A percentile compares a stretch with the other conserved stretches of the same genome.
Evolutionary conservation across 1,140 invertebrate species (phyloP).

Genomic region (Thalassaphorura encarpata): DNA sequence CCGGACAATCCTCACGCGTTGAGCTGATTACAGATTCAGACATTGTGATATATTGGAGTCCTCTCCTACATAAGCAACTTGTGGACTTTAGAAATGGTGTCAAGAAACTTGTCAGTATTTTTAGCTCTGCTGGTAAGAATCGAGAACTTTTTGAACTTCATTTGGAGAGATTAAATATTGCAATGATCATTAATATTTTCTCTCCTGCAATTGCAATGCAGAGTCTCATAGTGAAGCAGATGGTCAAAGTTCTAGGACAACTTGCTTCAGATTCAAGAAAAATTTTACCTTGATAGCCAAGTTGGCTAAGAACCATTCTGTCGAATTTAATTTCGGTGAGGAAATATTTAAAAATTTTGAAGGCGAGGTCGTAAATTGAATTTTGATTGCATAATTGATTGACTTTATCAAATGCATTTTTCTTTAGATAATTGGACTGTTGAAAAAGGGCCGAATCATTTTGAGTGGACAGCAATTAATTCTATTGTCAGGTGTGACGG

Average conservation of each 20-base stretch:
- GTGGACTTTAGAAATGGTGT: constrained; percentile 2
- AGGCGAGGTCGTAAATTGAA: neutral
- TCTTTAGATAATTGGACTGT: constrained; percentile 19
- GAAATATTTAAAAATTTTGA: neutral
- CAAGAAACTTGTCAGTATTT: neutral
- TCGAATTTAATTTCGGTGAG: constrained; percentile 26
- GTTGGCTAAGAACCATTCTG: constrained; percentile 27
- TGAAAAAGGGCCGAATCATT: constrained; percentile 17
- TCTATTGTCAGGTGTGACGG: constrained; percentile 26
- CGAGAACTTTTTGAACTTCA: neutral
- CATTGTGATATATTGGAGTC: constrained; percentile 29
- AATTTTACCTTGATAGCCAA: constrained; percentile 28
- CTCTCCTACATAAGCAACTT: constrained; percentile 26
- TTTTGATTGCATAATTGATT: neutral
- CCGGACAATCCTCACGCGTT: constrained; percentile 1
- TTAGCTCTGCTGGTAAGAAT: neutral
- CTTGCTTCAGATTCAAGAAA: constrained; percentile 24
- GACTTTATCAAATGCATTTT: neutral
- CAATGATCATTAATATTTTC: neutral
- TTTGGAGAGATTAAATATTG: neutral
- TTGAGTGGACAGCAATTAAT: constrained; percentile 16
- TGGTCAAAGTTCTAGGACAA: neutral
- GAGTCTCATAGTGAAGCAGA: neutral
- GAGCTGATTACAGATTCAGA: constrained; percentile 17
- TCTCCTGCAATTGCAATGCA: neutral